phyloP scores from a whole-genome alignment of 2,888 invertebrate species.

The Pristionchus japonicus region DNA sequence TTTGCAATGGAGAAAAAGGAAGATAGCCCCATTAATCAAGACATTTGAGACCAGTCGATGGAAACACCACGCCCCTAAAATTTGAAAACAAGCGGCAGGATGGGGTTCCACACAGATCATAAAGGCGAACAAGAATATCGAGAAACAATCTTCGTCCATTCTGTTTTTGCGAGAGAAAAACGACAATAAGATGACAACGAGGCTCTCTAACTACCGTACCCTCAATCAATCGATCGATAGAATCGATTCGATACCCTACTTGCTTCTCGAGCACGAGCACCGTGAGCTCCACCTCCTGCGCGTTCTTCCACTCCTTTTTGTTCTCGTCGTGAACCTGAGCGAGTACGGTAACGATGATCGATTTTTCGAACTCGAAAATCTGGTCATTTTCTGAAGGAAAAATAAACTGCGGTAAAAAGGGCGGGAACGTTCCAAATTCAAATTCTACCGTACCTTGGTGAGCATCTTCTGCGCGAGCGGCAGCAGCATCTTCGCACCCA shows the following conservation, averaged over 20 bases:
- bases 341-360: not conserved
- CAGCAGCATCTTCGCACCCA: slow-evolving; percentile 83
- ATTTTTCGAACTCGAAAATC: not conserved
- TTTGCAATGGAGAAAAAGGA: too few species aligned
- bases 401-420: not conserved
- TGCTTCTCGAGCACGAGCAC: slow-evolving; percentile 43
- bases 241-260: too few species aligned
- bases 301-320: slow-evolving; percentile 35
- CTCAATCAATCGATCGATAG: too few species aligned
- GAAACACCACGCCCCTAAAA: too few species aligned
- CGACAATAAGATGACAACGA: too few species aligned
- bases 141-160: too few species aligned
- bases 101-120: too few species aligned
- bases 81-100: too few species aligned
- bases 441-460: slow-evolving; percentile 30
- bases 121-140: too few species aligned
- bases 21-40: too few species aligned
- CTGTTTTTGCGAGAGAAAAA: too few species aligned
- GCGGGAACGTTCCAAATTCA: not conserved
- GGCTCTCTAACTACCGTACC: not conserved
- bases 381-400: not conserved
- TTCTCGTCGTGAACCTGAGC: slow-evolving; percentile 30
- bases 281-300: slow-evolving; percentile 35
- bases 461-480: slow-evolving; percentile 91
- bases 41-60: too few species aligned